These are phyloP conservation scores for Lysandra bellargus DNA, from an alignment of 2,888 invertebrate species.

Conservation along the genomic window DNA sequence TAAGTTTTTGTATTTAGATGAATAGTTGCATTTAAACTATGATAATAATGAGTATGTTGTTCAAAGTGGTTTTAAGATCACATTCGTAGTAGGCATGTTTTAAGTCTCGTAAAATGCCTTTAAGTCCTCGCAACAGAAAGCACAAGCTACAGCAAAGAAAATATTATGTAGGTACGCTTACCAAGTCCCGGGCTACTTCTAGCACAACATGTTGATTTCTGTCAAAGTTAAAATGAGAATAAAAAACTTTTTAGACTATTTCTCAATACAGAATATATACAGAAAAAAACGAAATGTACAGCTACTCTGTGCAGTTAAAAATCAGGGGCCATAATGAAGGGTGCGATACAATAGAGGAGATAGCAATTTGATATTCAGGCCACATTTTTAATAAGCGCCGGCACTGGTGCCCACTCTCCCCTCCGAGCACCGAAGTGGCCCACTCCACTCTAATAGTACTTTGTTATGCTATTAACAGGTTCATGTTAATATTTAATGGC, in stretches of 20 bases:
- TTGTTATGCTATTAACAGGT: conserved; percentile 63
- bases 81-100: no score
- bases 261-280: background rate
- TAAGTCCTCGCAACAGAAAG: no score
- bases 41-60: no score
- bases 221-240: no score
- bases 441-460: conserved; percentile 59
- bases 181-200: no score
- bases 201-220: no score
- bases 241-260: no score
- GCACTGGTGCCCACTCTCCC: conserved; percentile 12
- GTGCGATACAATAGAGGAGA: conserved; percentile 69
- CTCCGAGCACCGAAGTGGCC: conserved; percentile 50
- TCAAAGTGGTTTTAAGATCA: no score
- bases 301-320: conserved; percentile 52
- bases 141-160: no score
- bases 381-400: conserved; percentile 80
- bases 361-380: conserved; percentile 81
- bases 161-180: no score
- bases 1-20: background rate
- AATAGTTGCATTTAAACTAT: no score
- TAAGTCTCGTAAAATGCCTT: no score
- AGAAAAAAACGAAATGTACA: background rate
- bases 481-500: conserved; percentile 45
- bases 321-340: conserved; percentile 61